Conservation (phyloP, 2,113 vertebrate species). For the Philantomba maxwellii region DNA sequence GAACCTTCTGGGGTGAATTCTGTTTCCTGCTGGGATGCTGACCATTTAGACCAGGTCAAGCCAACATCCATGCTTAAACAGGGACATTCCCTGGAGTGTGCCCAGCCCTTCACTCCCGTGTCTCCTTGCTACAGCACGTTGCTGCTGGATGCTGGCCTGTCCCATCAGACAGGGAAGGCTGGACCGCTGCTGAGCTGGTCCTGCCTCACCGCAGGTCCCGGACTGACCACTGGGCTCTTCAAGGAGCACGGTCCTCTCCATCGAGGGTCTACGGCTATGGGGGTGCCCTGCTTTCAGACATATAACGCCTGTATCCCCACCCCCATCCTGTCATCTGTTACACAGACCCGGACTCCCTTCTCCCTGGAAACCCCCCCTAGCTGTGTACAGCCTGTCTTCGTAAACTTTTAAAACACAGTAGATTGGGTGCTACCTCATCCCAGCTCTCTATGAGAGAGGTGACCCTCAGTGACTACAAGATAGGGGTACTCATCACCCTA, state of each 20-base stretch:
- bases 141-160: no score
- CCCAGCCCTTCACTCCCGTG: accelerated
- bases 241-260: not conserved
- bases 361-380: not conserved
- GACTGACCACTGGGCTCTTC: no score
- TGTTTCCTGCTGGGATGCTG: not conserved
- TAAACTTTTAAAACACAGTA: not conserved
- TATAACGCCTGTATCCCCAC: not conserved
- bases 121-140: not conserved
- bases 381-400: not conserved
- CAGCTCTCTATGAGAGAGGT: not conserved
- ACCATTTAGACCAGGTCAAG: not conserved
- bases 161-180: not conserved
- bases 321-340: not conserved
- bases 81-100: not conserved
- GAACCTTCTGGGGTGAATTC: not conserved
- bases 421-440: not conserved
- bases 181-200: not conserved
- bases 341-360: not conserved
- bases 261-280: not conserved
- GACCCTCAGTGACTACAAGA: not conserved
- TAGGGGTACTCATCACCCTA: no score
- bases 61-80: not conserved
- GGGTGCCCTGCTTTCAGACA: not conserved
- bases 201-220: accelerated